Evolutionary conservation across 2,797 vertebrate species (phyloP).

Genomic region (Corythornis leucogaster): DNA sequence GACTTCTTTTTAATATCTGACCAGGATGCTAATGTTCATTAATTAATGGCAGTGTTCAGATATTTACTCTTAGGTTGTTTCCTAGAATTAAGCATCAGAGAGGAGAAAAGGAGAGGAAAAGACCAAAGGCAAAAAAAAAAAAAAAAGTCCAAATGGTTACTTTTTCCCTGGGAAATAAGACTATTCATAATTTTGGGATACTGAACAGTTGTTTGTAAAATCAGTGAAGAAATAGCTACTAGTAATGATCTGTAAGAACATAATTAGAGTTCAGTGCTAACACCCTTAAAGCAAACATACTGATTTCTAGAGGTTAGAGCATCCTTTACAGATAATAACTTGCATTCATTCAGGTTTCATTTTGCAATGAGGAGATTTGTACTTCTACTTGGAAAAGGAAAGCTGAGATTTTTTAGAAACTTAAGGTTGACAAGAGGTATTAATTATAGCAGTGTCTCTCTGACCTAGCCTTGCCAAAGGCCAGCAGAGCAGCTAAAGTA

Average conservation of each 20-base stretch:
- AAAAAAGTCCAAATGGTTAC: not conserved
- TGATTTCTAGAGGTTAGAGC: not conserved
- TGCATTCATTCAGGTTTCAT: not conserved
- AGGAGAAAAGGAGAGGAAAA: not conserved
- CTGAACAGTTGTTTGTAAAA: not conserved
- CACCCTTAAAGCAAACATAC: not conserved
- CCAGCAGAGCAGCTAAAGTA: constrained; percentile 12
- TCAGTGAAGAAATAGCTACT: not conserved
- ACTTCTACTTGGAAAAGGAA: not conserved
- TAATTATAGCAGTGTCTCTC: not conserved
- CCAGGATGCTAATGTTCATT: not conserved
- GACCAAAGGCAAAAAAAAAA: not conserved
- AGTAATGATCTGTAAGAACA: not conserved
- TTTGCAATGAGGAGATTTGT: not conserved
- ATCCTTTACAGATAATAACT: not conserved
- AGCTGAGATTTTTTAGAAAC: constrained; percentile 1
- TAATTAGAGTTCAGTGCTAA: not conserved
- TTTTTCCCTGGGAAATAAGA: not conserved
- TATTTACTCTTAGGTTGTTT: not conserved
- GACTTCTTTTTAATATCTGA: not conserved
- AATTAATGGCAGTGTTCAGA: not conserved
- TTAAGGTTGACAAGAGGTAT: not conserved
- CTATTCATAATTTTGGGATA: not conserved
- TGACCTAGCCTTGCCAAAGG: not conserved
- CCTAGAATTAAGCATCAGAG: not conserved